These are phyloP conservation scores for Austrolebias charrua DNA, from an alignment of 2,797 vertebrate genomes.

Conservation along the genomic window DNA sequence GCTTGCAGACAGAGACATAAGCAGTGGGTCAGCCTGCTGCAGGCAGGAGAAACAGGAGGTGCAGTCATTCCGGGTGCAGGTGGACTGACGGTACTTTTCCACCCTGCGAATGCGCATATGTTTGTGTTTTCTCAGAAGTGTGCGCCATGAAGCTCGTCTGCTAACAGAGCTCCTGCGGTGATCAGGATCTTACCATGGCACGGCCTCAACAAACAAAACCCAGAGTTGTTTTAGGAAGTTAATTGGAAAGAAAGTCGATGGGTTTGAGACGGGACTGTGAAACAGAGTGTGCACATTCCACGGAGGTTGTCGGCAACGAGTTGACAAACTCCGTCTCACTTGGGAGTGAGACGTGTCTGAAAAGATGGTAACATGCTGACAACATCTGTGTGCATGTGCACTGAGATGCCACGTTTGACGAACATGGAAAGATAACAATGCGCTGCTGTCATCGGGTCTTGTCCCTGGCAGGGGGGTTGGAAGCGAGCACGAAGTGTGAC, in stretches of 20 bases:
- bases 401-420: conserved; percentile 63
- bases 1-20: conserved; percentile 77
- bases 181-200: conserved; percentile 15
- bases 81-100: conserved; percentile 54
- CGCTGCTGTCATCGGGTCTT: conserved; percentile 82
- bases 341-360: conserved; percentile 75
- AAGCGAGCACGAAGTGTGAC: conserved; percentile 81
- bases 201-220: conserved; percentile 20
- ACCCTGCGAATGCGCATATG: conserved; percentile 17
- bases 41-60: conserved; percentile 60
- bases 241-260: conserved; percentile 52
- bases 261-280: conserved; percentile 58
- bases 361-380: conserved; percentile 70
- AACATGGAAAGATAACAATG: conserved; percentile 74
- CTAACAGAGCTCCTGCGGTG: too few species aligned
- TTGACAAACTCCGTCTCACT: conserved; percentile 74
- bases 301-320: conserved; percentile 58
- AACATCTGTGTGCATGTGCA: conserved; percentile 52
- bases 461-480: conserved; percentile 82
- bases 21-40: conserved; percentile 60
- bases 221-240: conserved; percentile 46
- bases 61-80: conserved; percentile 63
- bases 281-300: conserved; percentile 56
- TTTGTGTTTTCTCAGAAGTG: conserved; percentile 3
- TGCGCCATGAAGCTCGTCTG: too few species aligned